phyloP scores from a whole-genome alignment of 2,797 vertebrate species.

The Epinephelus malabaricus region DNA sequence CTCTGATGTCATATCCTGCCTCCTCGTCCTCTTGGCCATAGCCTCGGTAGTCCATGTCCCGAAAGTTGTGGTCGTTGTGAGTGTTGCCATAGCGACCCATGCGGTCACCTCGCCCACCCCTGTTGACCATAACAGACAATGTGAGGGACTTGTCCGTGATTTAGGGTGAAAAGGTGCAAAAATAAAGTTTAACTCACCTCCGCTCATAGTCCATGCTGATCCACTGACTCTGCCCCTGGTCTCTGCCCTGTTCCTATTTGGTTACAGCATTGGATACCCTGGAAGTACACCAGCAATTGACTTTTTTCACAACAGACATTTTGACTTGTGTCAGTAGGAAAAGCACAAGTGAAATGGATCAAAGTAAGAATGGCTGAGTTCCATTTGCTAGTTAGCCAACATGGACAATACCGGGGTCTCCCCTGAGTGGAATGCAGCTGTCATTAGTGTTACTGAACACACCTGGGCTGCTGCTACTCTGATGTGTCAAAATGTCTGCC shows the following conservation, averaged over 20 bases:
- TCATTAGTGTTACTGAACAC: too few relatives aligned
- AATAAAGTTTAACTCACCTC: slow-evolving; percentile 73
- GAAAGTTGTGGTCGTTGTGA: slow-evolving; percentile 89
- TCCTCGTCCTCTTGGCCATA: slow-evolving; percentile 88
- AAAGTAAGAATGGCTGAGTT: too few relatives aligned
- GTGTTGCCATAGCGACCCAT: slow-evolving; percentile 90
- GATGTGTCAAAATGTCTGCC: too few relatives aligned
- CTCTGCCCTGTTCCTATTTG: slow-evolving; percentile 35
- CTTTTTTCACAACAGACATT: too few relatives aligned
- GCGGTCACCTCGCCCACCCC: slow-evolving; percentile 91
- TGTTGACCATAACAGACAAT: slow-evolving; percentile 52
- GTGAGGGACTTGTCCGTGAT: neutral
- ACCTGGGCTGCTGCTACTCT: neutral
- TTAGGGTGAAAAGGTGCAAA: neutral
- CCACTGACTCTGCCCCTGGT: slow-evolving; percentile 45
- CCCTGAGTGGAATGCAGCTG: too few relatives aligned
- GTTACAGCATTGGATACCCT: slow-evolving; percentile 54
- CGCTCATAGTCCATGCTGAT: slow-evolving; percentile 84
- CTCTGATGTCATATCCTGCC: slow-evolving; percentile 58
- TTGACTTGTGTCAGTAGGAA: too few relatives aligned
- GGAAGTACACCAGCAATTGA: neutral
- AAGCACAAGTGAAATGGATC: too few relatives aligned
- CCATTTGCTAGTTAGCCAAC: too few relatives aligned
- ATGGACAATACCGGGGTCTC: too few relatives aligned
- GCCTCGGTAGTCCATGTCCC: slow-evolving; percentile 92